Conservation (phyloP, 2,113 vertebrate species). For the Kobus ellipsiprymnus region DNA sequence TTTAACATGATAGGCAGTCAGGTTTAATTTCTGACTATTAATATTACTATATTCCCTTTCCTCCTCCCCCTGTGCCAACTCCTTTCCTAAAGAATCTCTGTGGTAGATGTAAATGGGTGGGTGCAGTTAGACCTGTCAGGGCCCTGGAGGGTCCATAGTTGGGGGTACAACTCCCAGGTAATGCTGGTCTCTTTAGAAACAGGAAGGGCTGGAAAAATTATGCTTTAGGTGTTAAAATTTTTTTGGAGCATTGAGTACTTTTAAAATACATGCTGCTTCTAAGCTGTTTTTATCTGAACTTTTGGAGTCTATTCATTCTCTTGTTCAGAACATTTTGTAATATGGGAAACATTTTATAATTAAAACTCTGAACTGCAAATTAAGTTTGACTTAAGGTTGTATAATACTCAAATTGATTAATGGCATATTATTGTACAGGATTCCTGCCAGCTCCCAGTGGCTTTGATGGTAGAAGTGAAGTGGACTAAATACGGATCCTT, state of each 20-base stretch:
- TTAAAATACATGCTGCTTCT: not conserved
- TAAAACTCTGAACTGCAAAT: slow-evolving; percentile 38
- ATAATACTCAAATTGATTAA: not conserved
- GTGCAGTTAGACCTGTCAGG: not conserved
- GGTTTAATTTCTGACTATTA: not conserved
- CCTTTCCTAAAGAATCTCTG: not conserved
- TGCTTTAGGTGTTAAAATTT: not conserved
- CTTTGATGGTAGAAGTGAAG: slow-evolving; percentile 85
- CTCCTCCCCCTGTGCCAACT: not conserved
- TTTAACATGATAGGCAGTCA: not conserved
- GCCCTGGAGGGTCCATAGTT: not conserved
- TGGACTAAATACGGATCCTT: slow-evolving; percentile 95
- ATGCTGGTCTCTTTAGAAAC: not conserved
- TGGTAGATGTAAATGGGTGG: not conserved
- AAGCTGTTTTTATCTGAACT: slow-evolving; percentile 11
- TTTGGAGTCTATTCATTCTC: not conserved
- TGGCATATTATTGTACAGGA: slow-evolving; percentile 61
- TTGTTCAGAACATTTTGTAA: slow-evolving; percentile 44
- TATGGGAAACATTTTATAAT: slow-evolving; percentile 24
- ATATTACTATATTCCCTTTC: not conserved
- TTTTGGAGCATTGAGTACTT: slow-evolving; percentile 3
- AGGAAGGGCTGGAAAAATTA: not conserved
- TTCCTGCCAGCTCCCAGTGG: slow-evolving; percentile 87
- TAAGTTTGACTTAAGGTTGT: not conserved
- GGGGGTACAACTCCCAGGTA: not conserved